These are phyloP conservation scores for Morelia viridis DNA, from an alignment of 2,797 vertebrate species.

Conservation along the genomic window DNA sequence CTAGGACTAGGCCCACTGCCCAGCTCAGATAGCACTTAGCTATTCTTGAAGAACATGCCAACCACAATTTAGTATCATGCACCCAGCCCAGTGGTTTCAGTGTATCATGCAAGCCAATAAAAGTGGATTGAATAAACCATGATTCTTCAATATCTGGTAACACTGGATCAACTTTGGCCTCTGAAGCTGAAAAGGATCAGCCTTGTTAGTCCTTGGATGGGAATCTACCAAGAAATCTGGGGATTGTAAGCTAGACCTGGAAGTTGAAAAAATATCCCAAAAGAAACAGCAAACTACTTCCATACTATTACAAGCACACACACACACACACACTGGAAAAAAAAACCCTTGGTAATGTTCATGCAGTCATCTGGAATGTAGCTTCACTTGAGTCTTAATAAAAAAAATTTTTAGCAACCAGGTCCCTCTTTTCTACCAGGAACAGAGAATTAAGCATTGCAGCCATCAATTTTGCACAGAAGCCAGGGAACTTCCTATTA, in stretches of 20 bases:
- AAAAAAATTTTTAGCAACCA: not conserved
- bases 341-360: not conserved
- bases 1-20: not conserved
- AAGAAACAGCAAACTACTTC: not conserved
- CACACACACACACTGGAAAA: not conserved
- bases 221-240: not conserved
- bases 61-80: not conserved
- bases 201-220: not conserved
- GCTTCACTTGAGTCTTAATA: not conserved
- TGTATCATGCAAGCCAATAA: not conserved
- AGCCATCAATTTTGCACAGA: not conserved
- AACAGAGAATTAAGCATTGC: not conserved
- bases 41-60: not conserved
- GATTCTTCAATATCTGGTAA: not conserved
- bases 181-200: not conserved
- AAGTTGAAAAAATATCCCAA: not conserved
- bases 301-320: not conserved
- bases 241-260: not conserved
- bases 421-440: not conserved
- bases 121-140: not conserved
- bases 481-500: not conserved
- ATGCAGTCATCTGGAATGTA: not conserved
- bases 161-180: not conserved
- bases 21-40: not conserved
- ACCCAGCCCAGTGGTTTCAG: not conserved